These are phyloP conservation scores for Aleadryas rufinucha DNA, from an alignment of 2,113 vertebrate genomes.

Conservation along the genomic window DNA sequence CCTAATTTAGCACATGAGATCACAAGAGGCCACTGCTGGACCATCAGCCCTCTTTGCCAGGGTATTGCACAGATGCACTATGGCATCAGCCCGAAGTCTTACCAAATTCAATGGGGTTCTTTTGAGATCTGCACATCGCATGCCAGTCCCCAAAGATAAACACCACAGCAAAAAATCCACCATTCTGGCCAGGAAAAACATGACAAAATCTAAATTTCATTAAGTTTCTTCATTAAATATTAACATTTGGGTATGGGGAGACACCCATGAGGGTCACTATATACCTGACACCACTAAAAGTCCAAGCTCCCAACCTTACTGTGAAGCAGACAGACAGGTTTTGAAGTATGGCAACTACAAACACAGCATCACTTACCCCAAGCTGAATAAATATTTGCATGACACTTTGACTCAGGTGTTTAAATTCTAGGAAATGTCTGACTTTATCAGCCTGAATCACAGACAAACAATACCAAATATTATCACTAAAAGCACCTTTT, in stretches of 20 bases:
- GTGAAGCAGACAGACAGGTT: background rate
- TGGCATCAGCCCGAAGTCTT: background rate
- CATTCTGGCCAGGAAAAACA: background rate
- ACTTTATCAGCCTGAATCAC: constrained; percentile 8
- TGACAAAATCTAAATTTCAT: background rate
- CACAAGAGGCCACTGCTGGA: background rate
- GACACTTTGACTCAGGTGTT: constrained; percentile 33
- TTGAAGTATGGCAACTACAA: background rate
- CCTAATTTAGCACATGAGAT: background rate
- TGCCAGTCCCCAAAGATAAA: background rate
- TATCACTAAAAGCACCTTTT: background rate
- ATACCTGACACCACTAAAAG: background rate
- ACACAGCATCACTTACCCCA: background rate
- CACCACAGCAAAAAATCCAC: background rate
- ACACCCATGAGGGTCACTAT: accelerated
- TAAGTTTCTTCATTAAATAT: background rate
- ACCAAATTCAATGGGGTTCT: background rate
- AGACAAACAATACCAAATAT: background rate
- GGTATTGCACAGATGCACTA: background rate
- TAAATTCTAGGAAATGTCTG: background rate
- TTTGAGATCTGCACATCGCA: background rate
- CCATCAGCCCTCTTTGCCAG: background rate
- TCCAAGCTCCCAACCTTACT: background rate
- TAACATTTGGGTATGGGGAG: background rate
- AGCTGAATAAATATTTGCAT: constrained; percentile 23